Evolutionary conservation across 1,140 invertebrate genomes (phyloP), one percentile per base, ranked within the genome.

Genomic region (Copidosoma floridanum): DNA sequence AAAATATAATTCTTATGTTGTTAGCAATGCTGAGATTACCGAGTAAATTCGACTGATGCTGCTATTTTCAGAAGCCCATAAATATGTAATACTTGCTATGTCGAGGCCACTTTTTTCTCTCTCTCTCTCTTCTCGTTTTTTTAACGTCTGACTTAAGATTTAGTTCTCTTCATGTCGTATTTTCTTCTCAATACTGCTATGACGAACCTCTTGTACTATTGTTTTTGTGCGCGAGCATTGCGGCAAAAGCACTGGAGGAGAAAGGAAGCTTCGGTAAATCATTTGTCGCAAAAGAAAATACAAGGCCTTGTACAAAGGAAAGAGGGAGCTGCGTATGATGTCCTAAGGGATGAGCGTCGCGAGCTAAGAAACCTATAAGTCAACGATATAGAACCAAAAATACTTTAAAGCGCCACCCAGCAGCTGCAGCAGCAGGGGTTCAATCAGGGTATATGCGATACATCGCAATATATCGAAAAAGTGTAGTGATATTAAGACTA

Each of bases 281-380:
- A 80, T 77, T 80, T 73, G 77, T 74, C 68, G 73, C 70, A 72
- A 77, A 77, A 74, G 76, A 79, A 79, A 78, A 75, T 71, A 78
- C 75, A 80, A 79, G 67, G 66, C 50, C 47, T 41, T n/a, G n/a
- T n/a, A n/a, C n/a, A n/a, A n/a, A n/a, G n/a, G n/a, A n/a, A n/a
- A n/a, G n/a, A n/a, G n/a, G n/a, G n/a, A n/a, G n/a, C n/a, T n/a
- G n/a, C n/a, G n/a, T n/a, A n/a, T n/a, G n/a, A n/a, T 32, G 37
- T 57, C 48, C 48, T 57, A 61, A 65, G 66, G 37, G 71, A 72
- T 70, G 2, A n/a, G 52, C 65, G 57, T 74, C 69, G 68, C 68
- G 27, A 44, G 41, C 7, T 43, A 40, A 24, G 68, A 68, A 72
- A 70, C 68, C 76, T n/a, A 78, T 80, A 80, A 79, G 77, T 79